Base-by-base conservation (phyloP, 2,113 vertebrate species). In the human (Homo sapiens) region DNA sequence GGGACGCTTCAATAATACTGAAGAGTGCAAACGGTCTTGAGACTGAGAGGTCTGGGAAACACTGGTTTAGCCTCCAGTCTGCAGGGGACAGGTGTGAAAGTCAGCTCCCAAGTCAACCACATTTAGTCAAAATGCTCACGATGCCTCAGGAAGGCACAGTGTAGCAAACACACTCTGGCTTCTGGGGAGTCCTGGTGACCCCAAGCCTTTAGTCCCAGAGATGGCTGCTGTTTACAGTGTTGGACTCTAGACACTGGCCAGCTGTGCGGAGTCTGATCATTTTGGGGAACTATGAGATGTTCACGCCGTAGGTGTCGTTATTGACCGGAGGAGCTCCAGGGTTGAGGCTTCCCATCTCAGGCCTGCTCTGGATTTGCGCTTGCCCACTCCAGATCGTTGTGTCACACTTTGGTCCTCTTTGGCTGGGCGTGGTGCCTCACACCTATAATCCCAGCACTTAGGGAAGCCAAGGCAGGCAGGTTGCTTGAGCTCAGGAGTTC, bases 261-360 rank as follows among this genome's bases (percentile, higher is more conserved):
- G 4, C 35, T 1, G 8, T n/a, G 30, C 22, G 0, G 10, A 27
- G 4, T 38, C 38, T 73, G 25, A 22, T 40, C 45, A 8, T 16
- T 32, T 32, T 22, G 12, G 25, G 43, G 72, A 32, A 4, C 38
- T 1, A 4, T 8, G 11, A 32, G n/a, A 40, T 0, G 0, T 38
- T 86, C 35, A 1, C 3, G 0, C n/a, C 35, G 1, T 12, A 6
- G 35, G 1, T 18, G 27, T 18, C 2, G 23, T 40, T 75, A 17
- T 27, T 35, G 43, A 20, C 70, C 10, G 4, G 45, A 18, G 7
- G 40, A 68, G 40, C 22, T 48, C 40, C 66, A 10, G n/a, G 45
- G 17, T 25, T 13, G 25, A 40, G 43, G 27, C 32, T 22, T n/a
- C 17, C 43, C 17, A 4, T 32, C 81, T 61, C 17, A 2, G 25